These are phyloP conservation scores for Saxicola maurus DNA, from an alignment of 2,797 vertebrate species.

Conservation along the genomic window DNA sequence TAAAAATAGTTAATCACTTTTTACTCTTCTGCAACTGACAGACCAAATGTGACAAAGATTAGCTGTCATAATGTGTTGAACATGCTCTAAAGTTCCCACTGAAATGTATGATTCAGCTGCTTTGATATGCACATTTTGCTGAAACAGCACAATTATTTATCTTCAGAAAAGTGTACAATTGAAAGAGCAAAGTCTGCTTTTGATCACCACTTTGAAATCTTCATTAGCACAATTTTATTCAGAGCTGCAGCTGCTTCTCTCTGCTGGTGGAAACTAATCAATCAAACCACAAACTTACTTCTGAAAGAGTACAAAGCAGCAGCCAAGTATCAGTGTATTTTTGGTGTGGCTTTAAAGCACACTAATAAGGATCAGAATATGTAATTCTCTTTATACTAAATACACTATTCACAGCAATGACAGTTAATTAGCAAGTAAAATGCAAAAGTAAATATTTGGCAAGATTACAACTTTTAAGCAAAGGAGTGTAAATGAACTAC, in stretches of 20 bases:
- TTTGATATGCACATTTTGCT: constrained; percentile 64
- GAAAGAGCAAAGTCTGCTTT: constrained; percentile 64
- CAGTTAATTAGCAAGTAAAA: constrained; percentile 56
- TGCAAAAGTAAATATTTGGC: constrained; percentile 57
- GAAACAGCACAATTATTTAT: constrained; percentile 62
- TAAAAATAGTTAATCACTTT: constrained; percentile 56
- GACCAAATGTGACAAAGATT: constrained; percentile 39
- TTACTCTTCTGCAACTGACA: constrained; percentile 19
- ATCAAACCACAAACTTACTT: constrained; percentile 57
- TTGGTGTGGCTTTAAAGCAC: constrained; percentile 50
- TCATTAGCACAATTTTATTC: constrained; percentile 65
- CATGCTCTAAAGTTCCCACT: constrained; percentile 26
- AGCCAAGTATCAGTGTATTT: constrained; percentile 57
- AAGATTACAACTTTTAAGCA: constrained; percentile 49
- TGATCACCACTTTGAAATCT: constrained; percentile 70
- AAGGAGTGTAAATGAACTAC: constrained; percentile 34
- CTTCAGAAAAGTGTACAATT: constrained; percentile 62
- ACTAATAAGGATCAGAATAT: constrained; percentile 41
- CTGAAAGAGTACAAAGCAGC: constrained; percentile 49
- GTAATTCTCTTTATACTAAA: constrained; percentile 49
- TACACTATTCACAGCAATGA: constrained; percentile 43
- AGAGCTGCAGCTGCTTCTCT: constrained; percentile 62
- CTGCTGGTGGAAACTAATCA: constrained; percentile 57
- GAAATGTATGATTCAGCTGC: constrained; percentile 56
- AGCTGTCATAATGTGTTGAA: constrained; percentile 19